Conservation (phyloP, 2,888 invertebrate genomes). For the Pterostichus madidus region DNA sequence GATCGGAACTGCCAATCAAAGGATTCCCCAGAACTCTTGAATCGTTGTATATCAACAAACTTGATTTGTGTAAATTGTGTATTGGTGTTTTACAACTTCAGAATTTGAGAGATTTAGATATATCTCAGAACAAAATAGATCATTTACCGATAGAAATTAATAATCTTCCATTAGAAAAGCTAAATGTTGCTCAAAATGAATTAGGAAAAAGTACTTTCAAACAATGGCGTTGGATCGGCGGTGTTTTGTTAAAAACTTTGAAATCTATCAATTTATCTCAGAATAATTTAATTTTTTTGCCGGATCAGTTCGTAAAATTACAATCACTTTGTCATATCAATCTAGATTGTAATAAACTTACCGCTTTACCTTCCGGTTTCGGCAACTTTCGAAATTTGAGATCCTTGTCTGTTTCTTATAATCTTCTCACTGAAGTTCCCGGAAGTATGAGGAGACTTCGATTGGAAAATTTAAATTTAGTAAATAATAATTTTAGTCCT, state of each 20-base stretch:
- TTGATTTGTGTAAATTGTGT: constrained; percentile 83
- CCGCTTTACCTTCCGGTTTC: constrained; percentile 82
- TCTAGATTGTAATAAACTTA: constrained; percentile 82
- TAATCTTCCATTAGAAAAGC: constrained; percentile 81
- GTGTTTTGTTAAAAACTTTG: constrained; percentile 79
- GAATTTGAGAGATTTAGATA: constrained; percentile 83
- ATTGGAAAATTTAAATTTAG: constrained; percentile 80
- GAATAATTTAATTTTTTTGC: constrained; percentile 81
- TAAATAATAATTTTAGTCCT: constrained; percentile 79
- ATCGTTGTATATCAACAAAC: constrained; percentile 81
- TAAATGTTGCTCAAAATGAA: constrained; percentile 83
- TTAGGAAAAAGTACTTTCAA: constrained; percentile 79
- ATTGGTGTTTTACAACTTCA: constrained; percentile 84
- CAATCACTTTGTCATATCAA: constrained; percentile 82
- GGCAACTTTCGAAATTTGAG: constrained; percentile 81
- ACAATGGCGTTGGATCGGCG: constrained; percentile 85
- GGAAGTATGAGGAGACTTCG: constrained; percentile 80
- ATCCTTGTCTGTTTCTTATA: constrained; percentile 80
- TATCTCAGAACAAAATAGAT: constrained; percentile 85
- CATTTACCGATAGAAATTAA: constrained; percentile 86
- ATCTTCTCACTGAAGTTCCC: constrained; percentile 80
- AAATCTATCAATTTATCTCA: constrained; percentile 83
- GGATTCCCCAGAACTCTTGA: constrained; percentile 87
- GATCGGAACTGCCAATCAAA: constrained; percentile 85
- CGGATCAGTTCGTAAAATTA: constrained; percentile 83